Evolutionary conservation across 2,888 invertebrate species (phyloP), one percentile per base, ranked within the genome.

Genomic region (Hypsopygia costalis): DNA sequence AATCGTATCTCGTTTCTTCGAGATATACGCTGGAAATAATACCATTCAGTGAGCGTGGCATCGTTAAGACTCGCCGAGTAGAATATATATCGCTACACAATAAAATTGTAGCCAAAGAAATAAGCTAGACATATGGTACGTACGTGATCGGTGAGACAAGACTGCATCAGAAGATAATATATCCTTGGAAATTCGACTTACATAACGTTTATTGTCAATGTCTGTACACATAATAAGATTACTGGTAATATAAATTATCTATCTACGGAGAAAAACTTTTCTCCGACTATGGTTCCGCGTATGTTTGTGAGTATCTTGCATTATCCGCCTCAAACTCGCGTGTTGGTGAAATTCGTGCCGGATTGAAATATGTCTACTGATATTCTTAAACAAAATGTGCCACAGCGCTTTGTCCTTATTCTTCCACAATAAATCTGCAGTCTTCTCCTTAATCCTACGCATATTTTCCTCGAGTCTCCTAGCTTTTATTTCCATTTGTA

Each of bases 401-500:
- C 89, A 89, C 61, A 89, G 57, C 37, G 89, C 85, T 75, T 87
- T 89, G 62, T 89, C 89, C 61, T 89, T 89, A 65, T 88, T 83
- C 71, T 89, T 89, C 89, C 89, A 89, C 73, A 89, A 81, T 80
- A 89, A 83, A 82, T 88, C 89, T 62, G 85, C 80, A 66, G 89
- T 89, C 73, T 82, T 87, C 75, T 89, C 89, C 69, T 86, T 88
- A 80, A 89, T 89, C 79, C 89, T 81, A 69, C 88, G 88, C 80
- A 89, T 89, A 81, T 89, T 89, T 86, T 89, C 89, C 70, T 89
- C 83, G 57, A 89, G 81, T 76, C 89, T 70, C 73, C 89, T 80
- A 47, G 89, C 89, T 77, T 89, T 89, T 81, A 89, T 89, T 81
- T 89, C 89, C 89, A 89, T 89, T 77, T 89, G 89, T 85, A 89